Conservation (phyloP, 2,113 vertebrate genomes). For the Epinephelus cyanopodus region DNA sequence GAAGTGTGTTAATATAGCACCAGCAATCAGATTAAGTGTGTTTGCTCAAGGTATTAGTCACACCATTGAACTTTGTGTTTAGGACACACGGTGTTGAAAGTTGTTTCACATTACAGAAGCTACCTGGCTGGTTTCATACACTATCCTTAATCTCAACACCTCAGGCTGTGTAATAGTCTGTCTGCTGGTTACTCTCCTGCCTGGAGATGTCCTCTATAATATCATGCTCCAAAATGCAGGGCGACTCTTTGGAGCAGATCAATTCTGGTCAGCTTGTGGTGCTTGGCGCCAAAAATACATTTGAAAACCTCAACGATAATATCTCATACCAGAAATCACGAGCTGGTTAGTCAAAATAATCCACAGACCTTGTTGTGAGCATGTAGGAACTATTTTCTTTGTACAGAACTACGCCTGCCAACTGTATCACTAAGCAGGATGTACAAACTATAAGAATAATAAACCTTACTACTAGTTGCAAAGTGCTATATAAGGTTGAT, state of each 20-base stretch:
- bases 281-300: too few relatives aligned
- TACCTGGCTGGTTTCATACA: conserved; percentile 13
- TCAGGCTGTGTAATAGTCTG: background rate
- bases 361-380: too few relatives aligned
- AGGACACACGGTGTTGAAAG: background rate
- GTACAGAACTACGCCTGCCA: too few relatives aligned
- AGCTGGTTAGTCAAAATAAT: too few relatives aligned
- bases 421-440: too few relatives aligned
- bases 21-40: conserved; percentile 47
- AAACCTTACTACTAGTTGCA: too few relatives aligned
- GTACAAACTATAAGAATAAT: too few relatives aligned
- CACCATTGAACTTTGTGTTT: conserved; percentile 27
- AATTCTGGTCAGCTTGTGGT: background rate
- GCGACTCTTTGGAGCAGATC: background rate
- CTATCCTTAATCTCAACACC: background rate
- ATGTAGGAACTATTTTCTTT: too few relatives aligned
- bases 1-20: conserved; percentile 27
- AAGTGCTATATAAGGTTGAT: too few relatives aligned
- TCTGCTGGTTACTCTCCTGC: too few relatives aligned
- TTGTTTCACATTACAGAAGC: conserved; percentile 19
- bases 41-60: conserved; percentile 46
- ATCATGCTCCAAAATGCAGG: background rate
- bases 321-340: too few relatives aligned
- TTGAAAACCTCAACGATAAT: too few relatives aligned
- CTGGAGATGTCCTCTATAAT: background rate